Evolutionary conservation across 2,888 invertebrate genomes (phyloP), one percentile per base, ranked within the genome.

Genomic region (Drosophila anomalata): DNA sequence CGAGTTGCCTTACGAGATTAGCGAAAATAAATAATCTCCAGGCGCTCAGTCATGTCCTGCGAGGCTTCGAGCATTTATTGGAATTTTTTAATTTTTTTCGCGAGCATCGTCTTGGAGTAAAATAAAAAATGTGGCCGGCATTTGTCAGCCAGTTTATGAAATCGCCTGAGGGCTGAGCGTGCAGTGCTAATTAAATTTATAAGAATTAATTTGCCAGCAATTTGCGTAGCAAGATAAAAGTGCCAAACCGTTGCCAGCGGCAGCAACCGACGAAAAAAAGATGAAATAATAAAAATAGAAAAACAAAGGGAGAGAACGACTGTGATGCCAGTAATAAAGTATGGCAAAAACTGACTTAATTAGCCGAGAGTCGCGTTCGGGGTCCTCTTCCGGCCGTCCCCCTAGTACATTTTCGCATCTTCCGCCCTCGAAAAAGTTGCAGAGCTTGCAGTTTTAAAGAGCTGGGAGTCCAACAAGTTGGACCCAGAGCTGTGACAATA

Each of bases 131-230:
- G 36, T 5, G 41, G 26, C 36, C 53, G 7, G 39, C 65, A 59
- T 57, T 57, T 51, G 53, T 47, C 33, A 41, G 62, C 11, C 51
- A 44, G 44, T 33, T 61, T 60, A 22, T 44, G 8, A 63, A 70
- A 76, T 9, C 60, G 48, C 76, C 83, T 78, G 12, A 29, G 3
- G 44, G 63, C 33, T 26, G 46, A 46, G 65, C 62, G 62, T 69
- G 77, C 73, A 65, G 66, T 14, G 74, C 82, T 88, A 88, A 88
- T 88, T 89, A 88, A 89, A 89, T 89, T 88, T 88, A 87, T 78
- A 79, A 73, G 58, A 83, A 89, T 89, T 84, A 84, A 88, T 89
- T 88, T 82, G 73, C 71, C 26, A 39, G 66, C 65, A 51, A 73
- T 31, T 67, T 59, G 58, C 67, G 50, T 54, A 66, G 39, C 76